Base-by-base conservation (phyloP, 2,797 vertebrate genomes). In the Smutsia gigantea region DNA sequence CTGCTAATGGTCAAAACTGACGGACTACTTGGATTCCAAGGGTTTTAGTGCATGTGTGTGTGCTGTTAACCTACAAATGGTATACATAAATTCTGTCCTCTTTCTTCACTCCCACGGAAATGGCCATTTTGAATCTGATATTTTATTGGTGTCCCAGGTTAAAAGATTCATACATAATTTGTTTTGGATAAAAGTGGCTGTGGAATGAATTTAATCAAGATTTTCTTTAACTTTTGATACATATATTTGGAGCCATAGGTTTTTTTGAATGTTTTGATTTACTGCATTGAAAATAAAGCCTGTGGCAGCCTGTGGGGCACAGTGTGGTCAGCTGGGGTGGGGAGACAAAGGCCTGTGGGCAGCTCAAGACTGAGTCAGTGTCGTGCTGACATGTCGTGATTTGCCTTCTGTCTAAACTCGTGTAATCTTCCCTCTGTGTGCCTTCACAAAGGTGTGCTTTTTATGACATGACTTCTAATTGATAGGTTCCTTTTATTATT, bases 321-420 rank as follows among this genome's bases (percentile, higher is more conserved):
- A 2, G 5, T 4, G 6, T 27, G 61, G 14, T 0, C 7, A 17
- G 34, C 31, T 0, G 0, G 5, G 1, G 5, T 7, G 11, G 37
- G 27, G 13, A 29, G 13, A 2, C 0, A 1, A 15, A 39, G 61
- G 1, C 17, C 25, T 0, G 15, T 2, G 23, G 3, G 14, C 14
- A 2, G 0, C 19, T 2, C 23, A 27, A 42, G 29, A 7, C n/a
- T 27, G 6, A 42, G 69, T 53, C 66, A 42, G 14, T 27, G 46
- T 19, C 11, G 0, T 7, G 3, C 18, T 0, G 4, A 34, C 7
- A 5, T 17, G 25, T 57, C 34, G 5, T 11, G 13, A 21, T 31
- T 15, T 59, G 29, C 75, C 49, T 78, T 61, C 63, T 59, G 5
- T 25, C 46, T 71, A 72, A 66, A 77, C n/a, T 7, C 61, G 21